Conservation (phyloP, 2,888 invertebrate genomes). For the Mythimna lalbum region DNA sequence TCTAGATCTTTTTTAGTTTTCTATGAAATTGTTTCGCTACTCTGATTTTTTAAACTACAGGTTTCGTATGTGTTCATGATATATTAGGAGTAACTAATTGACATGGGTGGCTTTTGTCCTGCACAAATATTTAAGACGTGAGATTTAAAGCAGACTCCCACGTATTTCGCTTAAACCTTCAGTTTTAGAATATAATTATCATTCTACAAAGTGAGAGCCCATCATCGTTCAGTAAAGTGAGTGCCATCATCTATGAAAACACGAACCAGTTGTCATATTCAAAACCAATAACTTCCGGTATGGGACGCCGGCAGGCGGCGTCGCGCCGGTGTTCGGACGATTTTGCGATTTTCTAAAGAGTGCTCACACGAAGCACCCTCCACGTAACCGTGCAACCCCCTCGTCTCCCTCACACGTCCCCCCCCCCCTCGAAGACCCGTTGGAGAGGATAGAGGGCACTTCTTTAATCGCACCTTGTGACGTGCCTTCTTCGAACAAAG, state of each 20-base stretch:
- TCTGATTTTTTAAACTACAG: too few relatives aligned
- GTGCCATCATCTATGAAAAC: constrained; percentile 28
- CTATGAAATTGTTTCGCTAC: too few relatives aligned
- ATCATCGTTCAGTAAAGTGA: constrained; percentile 10
- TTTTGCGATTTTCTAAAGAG: constrained; percentile 81
- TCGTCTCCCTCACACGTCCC: constrained; percentile 22
- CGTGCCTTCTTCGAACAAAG: constrained; percentile 54
- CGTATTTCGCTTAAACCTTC: not conserved
- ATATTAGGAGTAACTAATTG: not conserved
- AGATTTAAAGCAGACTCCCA: not conserved
- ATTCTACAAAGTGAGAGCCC: not conserved
- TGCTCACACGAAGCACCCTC: constrained; percentile 80
- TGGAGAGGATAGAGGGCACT: constrained; percentile 63
- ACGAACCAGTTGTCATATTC: constrained; percentile 45
- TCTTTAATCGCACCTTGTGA: constrained; percentile 66
- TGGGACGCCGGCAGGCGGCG: constrained; percentile 57
- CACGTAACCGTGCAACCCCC: constrained; percentile 75
- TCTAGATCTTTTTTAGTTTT: too few relatives aligned
- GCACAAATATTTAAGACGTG: not conserved
- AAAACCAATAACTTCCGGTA: constrained; percentile 55
- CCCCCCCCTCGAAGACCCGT: constrained; percentile 32
- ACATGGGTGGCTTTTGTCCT: not conserved
- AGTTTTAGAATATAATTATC: not conserved
- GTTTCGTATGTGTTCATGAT: not conserved
- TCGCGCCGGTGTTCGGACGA: constrained; percentile 62